These are phyloP conservation scores for Agrilus cyanescens DNA, from an alignment of 2,888 invertebrate genomes.

Conservation along the genomic window DNA sequence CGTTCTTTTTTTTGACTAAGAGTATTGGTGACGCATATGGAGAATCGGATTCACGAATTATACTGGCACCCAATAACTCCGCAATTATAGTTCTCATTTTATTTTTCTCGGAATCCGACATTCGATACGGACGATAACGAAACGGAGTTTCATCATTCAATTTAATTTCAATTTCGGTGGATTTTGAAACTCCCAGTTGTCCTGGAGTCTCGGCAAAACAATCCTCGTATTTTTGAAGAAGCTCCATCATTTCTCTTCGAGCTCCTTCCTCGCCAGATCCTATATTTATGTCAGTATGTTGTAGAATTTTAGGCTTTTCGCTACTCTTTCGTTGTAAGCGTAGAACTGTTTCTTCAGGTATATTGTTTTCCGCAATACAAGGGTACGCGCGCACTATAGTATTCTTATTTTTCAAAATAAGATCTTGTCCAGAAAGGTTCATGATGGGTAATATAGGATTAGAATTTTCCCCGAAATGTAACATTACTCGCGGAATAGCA, in stretches of 20 bases:
- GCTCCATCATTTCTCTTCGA: background rate
- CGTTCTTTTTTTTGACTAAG: slow-evolving; percentile 15
- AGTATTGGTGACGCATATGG: slow-evolving; percentile 13
- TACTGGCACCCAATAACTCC: background rate
- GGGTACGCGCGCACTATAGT: no score
- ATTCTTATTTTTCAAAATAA: no score
- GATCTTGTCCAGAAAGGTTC: no score
- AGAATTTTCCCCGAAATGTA: no score
- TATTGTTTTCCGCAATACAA: no score
- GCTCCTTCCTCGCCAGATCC: no score
- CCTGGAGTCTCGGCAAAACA: background rate
- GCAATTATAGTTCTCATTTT: background rate
- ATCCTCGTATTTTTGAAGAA: background rate
- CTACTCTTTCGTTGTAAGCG: no score
- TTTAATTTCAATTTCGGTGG: slow-evolving; percentile 2
- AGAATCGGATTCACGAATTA: slow-evolving; percentile 13
- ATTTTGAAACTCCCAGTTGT: background rate
- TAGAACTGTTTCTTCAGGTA: no score
- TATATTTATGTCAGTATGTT: no score
- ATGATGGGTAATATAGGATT: no score
- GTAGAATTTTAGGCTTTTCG: no score
- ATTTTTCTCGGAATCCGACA: slow-evolving; percentile 4
- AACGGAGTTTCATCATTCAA: slow-evolving; percentile 1
- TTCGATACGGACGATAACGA: slow-evolving; percentile 2
- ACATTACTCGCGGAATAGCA: no score